Evolutionary conservation across 2,888 invertebrate species (phyloP).

Genomic region (Furcula furcula): DNA sequence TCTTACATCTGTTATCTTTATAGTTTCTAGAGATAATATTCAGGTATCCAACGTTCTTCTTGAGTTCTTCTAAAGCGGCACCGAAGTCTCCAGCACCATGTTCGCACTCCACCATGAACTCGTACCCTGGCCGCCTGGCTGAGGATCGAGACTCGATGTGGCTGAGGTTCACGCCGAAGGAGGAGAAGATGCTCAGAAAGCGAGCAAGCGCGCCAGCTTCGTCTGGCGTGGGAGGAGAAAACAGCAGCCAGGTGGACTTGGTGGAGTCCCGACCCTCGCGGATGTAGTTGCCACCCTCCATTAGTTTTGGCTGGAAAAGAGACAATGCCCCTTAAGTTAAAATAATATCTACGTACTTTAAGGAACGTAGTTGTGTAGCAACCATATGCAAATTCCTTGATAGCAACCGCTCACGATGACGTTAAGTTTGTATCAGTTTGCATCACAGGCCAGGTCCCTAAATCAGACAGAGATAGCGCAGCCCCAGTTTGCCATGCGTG

Average conservation of each 20-base stretch:
- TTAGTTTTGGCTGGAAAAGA: conserved; percentile 86
- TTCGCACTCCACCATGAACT: conserved; percentile 97
- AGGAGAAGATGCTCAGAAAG: conserved; percentile 94
- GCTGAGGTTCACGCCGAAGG: conserved; percentile 89
- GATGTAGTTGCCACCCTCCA: conserved; percentile 92
- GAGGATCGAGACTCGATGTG: conserved; percentile 97
- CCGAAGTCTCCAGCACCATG: conserved; percentile 87
- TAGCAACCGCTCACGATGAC: too few species aligned
- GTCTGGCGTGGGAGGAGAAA: conserved; percentile 90
- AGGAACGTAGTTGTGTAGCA: too few species aligned
- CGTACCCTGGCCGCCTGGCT: conserved; percentile 89
- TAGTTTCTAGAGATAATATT: conserved; percentile 95
- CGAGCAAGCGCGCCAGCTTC: conserved; percentile 94
- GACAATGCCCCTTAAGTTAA: too few species aligned
- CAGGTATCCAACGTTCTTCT: conserved; percentile 87
- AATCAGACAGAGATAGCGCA: conserved; percentile 3
- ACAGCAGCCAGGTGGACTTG: conserved; percentile 91
- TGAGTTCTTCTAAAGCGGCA: conserved; percentile 88
- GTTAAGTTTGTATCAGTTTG: too few species aligned
- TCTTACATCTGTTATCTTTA: conserved; percentile 87
- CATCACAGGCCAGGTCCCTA: conserved; percentile 1
- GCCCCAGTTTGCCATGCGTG: not conserved
- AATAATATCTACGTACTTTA: too few species aligned
- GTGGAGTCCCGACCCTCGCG: conserved; percentile 88
- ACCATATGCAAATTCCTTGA: too few species aligned